Base-by-base conservation (phyloP, 2,797 vertebrate species). In the Aphelocoma californica region DNA sequence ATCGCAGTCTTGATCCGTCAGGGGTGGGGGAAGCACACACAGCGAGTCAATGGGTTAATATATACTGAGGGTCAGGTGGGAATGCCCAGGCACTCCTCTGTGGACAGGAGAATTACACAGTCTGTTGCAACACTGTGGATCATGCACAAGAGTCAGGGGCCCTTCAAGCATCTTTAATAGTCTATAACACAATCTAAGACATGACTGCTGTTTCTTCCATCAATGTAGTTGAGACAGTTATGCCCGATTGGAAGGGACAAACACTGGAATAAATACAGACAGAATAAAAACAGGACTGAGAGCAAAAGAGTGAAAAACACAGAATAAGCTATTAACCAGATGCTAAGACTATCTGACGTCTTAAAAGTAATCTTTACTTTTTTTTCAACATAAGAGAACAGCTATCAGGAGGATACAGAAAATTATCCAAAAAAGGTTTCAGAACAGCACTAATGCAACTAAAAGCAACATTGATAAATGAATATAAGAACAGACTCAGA, bases 91-190 rank as follows among this genome's bases (percentile, higher is more conserved):
- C 14, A 25, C 8, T 73, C 17, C 16, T 44, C 24, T 25, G 44
- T 38, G 10, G 10, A 2, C 1, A 24, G 18, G 18, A 24, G 16
- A 6, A 12, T n/a, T 29, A 17, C 13, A 20, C 5, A 20, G 6
- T 31, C 26, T 56, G 7, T 24, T 24, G 14, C 19, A 66, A 36
- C 5, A 18, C 7, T 8, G 18, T 53, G 29, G 8, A 20, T 45
- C 1, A 0, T 38, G 24, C 16, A 24, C n/a, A n/a, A 7, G 12
- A 6, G 20, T 31, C n/a, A n/a, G n/a, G 11, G 5, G 12, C 20
- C 7, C 8, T 73, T n/a, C 5, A 7, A 18, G 29, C 7, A 10
- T 28, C 14, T 31, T 40, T 31, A 24, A 21, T 21, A 8, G 24
- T 34, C 25, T 32, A 4, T 53, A 36, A 53, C 1, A 1, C 11